Base-by-base conservation (phyloP, 2,888 invertebrate genomes). In the Cantharis rustica region DNA sequence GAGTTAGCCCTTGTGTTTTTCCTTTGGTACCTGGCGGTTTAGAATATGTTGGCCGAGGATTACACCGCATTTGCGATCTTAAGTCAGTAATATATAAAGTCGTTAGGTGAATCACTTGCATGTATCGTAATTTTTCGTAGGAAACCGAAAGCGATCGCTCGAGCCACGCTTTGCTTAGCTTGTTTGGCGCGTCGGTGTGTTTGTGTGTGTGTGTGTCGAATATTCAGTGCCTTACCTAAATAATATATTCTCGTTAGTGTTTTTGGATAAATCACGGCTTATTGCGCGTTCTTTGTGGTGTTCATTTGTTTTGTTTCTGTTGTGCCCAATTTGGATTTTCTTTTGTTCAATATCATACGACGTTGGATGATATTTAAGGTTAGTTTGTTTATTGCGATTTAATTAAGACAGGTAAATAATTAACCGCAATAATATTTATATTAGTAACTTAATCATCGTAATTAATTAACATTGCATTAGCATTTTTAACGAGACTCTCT, bases 161-260 rank as follows among this genome's bases (percentile, higher is more conserved):
- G 81, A 78, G 75, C 79, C 83, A 82, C 81, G 82, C 83, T 79
- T 47, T 74, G 82, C 83, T 84, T 79, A 84, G 84, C 83, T 80
- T 79, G 83, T 83, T 84, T 84, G 85, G 86, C 85, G 85, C 86
- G 85, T 83, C 84, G 81, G 79, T 80, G 81, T 47, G 47, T 47
- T 47, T 47, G 47, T 47, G 47, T 47, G 47, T 47, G 47, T 47
- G 47, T 81, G 73, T 80, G 78, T 79, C 81, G 23, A 81, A 80
- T 81, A 78, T 73, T 68, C 82, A 84, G 83, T 84, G 83, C 81
- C 81, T 84, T 83, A 84, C 82, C 82, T 81, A 82, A 82, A 62
- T 66, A 79, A 83, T 83, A 78, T 82, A 80, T 80, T 80, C 79
- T 81, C 80, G 81, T 82, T 81, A 76, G 80, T 80, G 81, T 82